Conservation (phyloP, 2,797 vertebrate species). For the Betta splendens region DNA sequence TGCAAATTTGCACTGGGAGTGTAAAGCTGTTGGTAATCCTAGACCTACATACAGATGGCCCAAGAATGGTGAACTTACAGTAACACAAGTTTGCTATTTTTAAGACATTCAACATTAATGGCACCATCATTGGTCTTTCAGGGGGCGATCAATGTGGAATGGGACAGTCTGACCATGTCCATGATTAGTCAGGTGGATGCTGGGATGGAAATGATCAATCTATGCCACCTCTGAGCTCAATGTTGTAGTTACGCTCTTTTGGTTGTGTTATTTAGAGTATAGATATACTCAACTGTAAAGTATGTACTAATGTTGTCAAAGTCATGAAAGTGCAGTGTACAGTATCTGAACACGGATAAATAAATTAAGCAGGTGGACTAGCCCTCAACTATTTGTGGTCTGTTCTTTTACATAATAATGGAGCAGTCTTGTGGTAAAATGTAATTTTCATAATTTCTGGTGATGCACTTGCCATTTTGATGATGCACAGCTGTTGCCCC, state of each 20-base stretch:
- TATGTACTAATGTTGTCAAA: conserved; percentile 8
- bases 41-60: conserved; percentile 85
- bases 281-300: not conserved
- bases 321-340: conserved; percentile 14
- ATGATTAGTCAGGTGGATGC: conserved; percentile 76
- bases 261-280: conserved; percentile 13
- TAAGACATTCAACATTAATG: not conserved
- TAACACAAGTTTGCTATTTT: conserved; percentile 23
- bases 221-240: conserved; percentile 83
- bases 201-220: conserved; percentile 81
- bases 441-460: conserved; percentile 40
- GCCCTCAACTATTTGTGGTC: conserved; percentile 26
- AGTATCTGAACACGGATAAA: conserved; percentile 13
- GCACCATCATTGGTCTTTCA: conserved; percentile 35
- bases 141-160: conserved; percentile 74
- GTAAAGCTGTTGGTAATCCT: conserved; percentile 85
- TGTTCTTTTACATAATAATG: too few relatives aligned
- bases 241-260: conserved; percentile 77
- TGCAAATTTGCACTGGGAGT: conserved; percentile 88
- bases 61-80: conserved; percentile 84
- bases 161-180: conserved; percentile 72
- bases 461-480: conserved; percentile 60
- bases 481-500: conserved; percentile 31
- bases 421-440: conserved; percentile 28
- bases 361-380: conserved; percentile 2